Percentiles rank a stretch among this genome's conserved stretches.
These are phyloP conservation scores for Telmatherina bonti DNA, from an alignment of 2,797 vertebrate genomes.

Conservation along the genomic window DNA sequence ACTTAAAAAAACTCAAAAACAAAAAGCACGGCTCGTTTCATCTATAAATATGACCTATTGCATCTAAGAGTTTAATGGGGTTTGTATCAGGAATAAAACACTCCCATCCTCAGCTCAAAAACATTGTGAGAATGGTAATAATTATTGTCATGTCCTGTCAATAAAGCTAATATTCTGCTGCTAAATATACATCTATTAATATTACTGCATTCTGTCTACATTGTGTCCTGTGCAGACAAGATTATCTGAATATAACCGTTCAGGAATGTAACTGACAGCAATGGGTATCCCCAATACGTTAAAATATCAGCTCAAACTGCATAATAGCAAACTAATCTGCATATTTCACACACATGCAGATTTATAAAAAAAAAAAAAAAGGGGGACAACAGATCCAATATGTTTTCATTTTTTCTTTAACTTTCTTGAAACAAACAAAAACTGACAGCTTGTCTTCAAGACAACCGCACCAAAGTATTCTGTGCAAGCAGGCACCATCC, in stretches of 20 bases:
- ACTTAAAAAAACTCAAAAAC: too few relatives aligned
- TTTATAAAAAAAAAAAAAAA: too few relatives aligned
- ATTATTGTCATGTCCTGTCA: too few relatives aligned
- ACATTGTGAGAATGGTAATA: too few relatives aligned
- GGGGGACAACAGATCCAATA: too few relatives aligned
- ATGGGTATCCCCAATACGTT: background rate
- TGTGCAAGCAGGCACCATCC: constrained; percentile 36
- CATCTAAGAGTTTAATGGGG: background rate
- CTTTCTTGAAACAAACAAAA: constrained; percentile 46
- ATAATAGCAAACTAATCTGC: background rate
- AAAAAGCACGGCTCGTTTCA: background rate
- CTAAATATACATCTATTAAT: too few relatives aligned
- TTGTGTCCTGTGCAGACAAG: background rate
- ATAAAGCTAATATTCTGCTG: too few relatives aligned
- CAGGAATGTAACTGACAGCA: background rate
- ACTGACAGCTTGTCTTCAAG: constrained; percentile 43
- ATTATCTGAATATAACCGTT: background rate
- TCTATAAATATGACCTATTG: background rate
- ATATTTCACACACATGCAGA: background rate
- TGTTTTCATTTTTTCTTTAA: background rate
- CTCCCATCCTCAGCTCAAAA: too few relatives aligned
- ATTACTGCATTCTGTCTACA: background rate
- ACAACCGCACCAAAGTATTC: constrained; percentile 16
- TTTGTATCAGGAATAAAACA: background rate
- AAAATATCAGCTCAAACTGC: background rate